Conservation (phyloP, 2,113 vertebrate species). For the Tenrec ecaudatus region DNA sequence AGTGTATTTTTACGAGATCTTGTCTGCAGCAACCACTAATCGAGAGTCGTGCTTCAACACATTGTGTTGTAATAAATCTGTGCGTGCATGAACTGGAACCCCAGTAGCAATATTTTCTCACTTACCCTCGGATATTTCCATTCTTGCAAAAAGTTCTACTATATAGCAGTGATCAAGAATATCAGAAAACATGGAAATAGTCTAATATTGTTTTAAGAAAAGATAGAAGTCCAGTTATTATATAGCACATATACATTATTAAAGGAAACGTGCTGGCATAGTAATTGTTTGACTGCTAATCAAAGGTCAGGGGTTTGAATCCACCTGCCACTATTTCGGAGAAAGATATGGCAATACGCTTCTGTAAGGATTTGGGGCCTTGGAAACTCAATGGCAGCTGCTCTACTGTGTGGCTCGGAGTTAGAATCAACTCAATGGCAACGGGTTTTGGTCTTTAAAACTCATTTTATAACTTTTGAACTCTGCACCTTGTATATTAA, state of each 20-base stretch:
- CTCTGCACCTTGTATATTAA: neutral
- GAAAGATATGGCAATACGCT: neutral
- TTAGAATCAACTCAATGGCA: neutral
- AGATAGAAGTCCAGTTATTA: neutral
- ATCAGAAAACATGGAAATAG: constrained; percentile 36
- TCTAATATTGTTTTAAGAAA: neutral
- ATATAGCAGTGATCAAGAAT: neutral
- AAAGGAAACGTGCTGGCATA: neutral
- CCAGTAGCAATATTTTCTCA: too few species aligned
- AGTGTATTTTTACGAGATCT: too few species aligned
- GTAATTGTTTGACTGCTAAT: neutral
- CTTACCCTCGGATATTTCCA: neutral
- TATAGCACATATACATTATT: neutral
- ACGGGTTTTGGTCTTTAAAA: neutral
- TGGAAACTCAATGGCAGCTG: neutral
- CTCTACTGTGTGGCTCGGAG: neutral
- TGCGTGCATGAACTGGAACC: neutral
- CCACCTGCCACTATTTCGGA: neutral
- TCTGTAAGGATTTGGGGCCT: neutral
- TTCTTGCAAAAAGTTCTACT: neutral
- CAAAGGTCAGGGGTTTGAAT: neutral
- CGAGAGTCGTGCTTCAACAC: too few species aligned
- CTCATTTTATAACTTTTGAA: constrained; percentile 46
- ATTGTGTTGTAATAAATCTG: too few species aligned
- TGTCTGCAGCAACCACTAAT: too few species aligned